Percentiles rank a stretch among this genome's conserved stretches.
Conservation (phyloP, 2,797 vertebrate genomes). For the Rhinatrema bivittatum region DNA sequence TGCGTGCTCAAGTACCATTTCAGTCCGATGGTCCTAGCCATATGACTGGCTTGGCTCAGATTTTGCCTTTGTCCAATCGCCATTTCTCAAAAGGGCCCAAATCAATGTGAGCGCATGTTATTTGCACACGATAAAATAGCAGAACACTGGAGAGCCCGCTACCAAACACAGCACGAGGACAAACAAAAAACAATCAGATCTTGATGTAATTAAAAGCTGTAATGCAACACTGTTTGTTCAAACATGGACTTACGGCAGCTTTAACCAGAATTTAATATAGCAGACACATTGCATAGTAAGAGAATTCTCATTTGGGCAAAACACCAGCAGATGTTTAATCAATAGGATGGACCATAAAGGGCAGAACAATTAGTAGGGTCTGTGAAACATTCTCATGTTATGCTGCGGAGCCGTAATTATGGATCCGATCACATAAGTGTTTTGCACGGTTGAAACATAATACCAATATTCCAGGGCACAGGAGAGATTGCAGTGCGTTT, state of each 20-base stretch:
- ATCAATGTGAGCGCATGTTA: constrained; percentile 10
- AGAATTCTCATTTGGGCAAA: constrained; percentile 30
- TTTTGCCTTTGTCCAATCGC: too few species aligned
- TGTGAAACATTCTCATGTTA: constrained; percentile 33
- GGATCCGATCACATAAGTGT: constrained; percentile 26
- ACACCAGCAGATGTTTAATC: constrained; percentile 45
- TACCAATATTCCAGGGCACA: constrained; percentile 17
- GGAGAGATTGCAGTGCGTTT: constrained; percentile 10
- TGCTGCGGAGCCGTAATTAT: constrained; percentile 42
- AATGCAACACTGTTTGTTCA: constrained; percentile 21
- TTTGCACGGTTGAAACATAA: constrained; percentile 40
- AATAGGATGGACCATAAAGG: constrained; percentile 42
- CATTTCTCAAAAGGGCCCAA: constrained; percentile 1
- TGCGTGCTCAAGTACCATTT: too few species aligned
- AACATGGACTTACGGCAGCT: constrained; percentile 21
- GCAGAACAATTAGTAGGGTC: constrained; percentile 27
- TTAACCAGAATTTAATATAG: constrained; percentile 43
- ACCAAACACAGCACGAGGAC: constrained; percentile 6
- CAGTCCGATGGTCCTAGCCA: too few species aligned
- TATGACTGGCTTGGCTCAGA: too few species aligned
- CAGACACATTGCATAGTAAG: constrained; percentile 27
- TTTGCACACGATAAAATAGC: constrained; percentile 13
- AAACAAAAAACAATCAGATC: too few species aligned
- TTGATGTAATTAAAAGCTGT: constrained; percentile 16
- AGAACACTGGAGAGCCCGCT: constrained; percentile 1